Evolutionary conservation across 2,797 vertebrate genomes (phyloP), one percentile per base, ranked within the genome.

Genomic region (Bucorvus abyssinicus): DNA sequence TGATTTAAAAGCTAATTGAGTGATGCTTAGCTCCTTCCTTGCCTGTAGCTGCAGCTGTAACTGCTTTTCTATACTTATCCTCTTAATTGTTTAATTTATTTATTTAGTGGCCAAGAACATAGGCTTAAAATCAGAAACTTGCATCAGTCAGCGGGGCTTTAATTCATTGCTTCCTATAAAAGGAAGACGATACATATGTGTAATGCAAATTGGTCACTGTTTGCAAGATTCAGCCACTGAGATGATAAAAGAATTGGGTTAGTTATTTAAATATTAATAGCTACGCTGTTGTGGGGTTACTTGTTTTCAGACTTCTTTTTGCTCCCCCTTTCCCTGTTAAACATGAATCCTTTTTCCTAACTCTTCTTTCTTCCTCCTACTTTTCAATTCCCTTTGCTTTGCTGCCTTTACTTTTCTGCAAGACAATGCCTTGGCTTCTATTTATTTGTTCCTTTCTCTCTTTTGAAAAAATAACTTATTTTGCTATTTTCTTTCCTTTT

Each of bases 361-460:
- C 10, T 64, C 16, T 60, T 78, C 26, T 81, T 65, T 84, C 42
- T 78, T 78, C 27, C 15, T 76, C 13, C 38, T 79, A 10, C 14
- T 78, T 92, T 82, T 84, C n/a, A 40, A 79, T 89, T 92, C 34
- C 24, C 19, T 92, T 90, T 88, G 34, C 24, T 86, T 84, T 92
- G 7, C 19, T 84, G 29, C 24, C 34, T 93, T 77, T 77, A 26
- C 10, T 87, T 90, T 81, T 69, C 55, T 44, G n/a, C 36, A 61
- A 76, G 22, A 49, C 27, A 69, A 24, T 22, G 9, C 5, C 17
- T 40, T 49, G 44, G 7, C 57, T 88, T 69, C 61, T 45, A 22
- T 75, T 71, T 89, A 49, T 29, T 65, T 60, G 23, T 29, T 69
- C 7, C 12, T 45, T 90, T 81, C 53, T 53, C 53, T 53, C 49